Conservation (phyloP, 2,888 invertebrate genomes). For the Acleris literana region DNA sequence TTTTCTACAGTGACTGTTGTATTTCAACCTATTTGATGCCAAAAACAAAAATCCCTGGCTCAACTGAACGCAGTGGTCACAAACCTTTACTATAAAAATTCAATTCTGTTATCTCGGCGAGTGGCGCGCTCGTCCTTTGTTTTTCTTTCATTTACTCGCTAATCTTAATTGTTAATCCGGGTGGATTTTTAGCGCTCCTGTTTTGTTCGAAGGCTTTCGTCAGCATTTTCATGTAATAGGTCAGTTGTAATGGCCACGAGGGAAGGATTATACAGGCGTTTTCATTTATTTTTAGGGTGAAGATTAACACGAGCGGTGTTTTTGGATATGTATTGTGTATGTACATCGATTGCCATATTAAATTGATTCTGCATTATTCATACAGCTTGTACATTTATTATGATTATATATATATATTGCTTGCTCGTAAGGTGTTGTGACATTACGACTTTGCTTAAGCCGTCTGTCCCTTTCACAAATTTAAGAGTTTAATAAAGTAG, state of each 20-base stretch:
- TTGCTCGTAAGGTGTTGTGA: no score
- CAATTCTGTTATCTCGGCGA: constrained; percentile 29
- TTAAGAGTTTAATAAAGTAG: no score
- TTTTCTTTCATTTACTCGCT: constrained; percentile 34
- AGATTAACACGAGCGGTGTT: no score
- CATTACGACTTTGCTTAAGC: no score
- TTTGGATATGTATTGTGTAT: no score
- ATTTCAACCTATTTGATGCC: neutral
- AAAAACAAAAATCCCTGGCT: neutral
- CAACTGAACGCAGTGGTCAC: constrained; percentile 17
- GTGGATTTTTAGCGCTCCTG: constrained; percentile 27
- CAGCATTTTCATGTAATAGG: constrained; percentile 6
- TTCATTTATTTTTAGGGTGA: neutral
- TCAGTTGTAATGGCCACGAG: neutral
- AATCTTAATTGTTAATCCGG: constrained; percentile 36
- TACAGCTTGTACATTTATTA: no score
- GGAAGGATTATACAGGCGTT: neutral
- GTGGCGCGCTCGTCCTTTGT: constrained; percentile 25
- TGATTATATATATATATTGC: no score
- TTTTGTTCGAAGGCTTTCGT: constrained; percentile 13
- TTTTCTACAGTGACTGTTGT: neutral
- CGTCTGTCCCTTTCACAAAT: no score
- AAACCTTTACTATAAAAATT: constrained; percentile 33
- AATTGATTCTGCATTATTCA: no score
- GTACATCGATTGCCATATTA: no score